phyloP scores from a whole-genome alignment of 2,797 vertebrate genomes.

The Pseudochaenichthys georgianus region DNA sequence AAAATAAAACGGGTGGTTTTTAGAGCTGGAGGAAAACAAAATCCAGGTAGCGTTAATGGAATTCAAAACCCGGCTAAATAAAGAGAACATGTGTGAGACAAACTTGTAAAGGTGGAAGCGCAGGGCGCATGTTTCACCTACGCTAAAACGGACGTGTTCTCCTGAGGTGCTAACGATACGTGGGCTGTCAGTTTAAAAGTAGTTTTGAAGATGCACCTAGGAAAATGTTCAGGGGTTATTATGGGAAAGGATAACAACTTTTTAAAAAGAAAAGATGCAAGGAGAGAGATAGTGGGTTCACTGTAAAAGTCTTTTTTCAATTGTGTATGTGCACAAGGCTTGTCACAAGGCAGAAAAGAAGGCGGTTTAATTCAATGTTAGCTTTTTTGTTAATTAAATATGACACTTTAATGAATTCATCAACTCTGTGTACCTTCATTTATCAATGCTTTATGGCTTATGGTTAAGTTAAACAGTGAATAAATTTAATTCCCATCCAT shows the following conservation, averaged over 20 bases:
- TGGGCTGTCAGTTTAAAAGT: slow-evolving; percentile 30
- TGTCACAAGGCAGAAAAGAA: not conserved
- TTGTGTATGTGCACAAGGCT: slow-evolving; percentile 3
- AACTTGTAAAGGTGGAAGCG: slow-evolving; percentile 23
- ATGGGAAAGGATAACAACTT: not conserved
- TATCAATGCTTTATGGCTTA: not conserved
- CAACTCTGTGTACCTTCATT: not conserved
- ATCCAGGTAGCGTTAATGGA: slow-evolving; percentile 37
- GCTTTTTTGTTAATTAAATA: not conserved
- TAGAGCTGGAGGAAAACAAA: slow-evolving; percentile 48
- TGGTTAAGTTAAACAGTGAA: not conserved
- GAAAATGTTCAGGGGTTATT: slow-evolving; percentile 15
- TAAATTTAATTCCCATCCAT: not conserved
- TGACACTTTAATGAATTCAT: too few relatives aligned
- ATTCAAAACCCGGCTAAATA: slow-evolving; percentile 49
- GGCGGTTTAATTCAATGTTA: not conserved
- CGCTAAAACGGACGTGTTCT: slow-evolving; percentile 15
- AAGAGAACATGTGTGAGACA: slow-evolving; percentile 45
- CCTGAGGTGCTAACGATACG: slow-evolving; percentile 22
- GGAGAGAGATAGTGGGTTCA: not conserved
- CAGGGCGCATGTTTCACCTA: slow-evolving; percentile 23
- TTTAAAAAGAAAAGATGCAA: slow-evolving; percentile 7
- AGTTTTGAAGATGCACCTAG: slow-evolving; percentile 7
- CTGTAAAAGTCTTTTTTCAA: not conserved
- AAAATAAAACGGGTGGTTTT: slow-evolving; percentile 47